Evolutionary conservation across 1,140 invertebrate species (phyloP), one percentile per base, ranked within the genome.

Genomic region (Formica selysi): DNA sequence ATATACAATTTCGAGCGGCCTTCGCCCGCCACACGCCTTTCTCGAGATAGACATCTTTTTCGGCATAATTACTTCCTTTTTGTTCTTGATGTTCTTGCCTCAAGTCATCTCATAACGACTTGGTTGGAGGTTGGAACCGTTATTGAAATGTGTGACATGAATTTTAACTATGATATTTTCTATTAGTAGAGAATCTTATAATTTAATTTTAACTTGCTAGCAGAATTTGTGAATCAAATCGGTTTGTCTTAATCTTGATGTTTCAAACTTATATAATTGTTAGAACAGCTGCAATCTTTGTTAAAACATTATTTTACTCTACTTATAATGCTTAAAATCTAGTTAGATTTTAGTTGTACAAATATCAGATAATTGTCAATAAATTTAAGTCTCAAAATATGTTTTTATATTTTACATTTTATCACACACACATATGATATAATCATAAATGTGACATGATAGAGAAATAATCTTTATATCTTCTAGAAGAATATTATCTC

Each of bases 1-100:
- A 67, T 89, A 89, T 89, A 89, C 51, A 10, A 61, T n/a, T 38
- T 8, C 19, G 13, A n/a, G 13, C 3, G 84, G 8, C 73, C 84
- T 79, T 86, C 84, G 44, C 19, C 2, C 36, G 48, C 48, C 36
- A 73, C 54, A 7, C 3, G 67, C 22, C 38, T 22, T n/a, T 74
- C 41, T 13, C 26, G 4, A 64, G 36, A 85, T 44, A 78, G 26
- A 62, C 32, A 44, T 44, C 65, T 64, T 81, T 74, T 48, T 83
- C 38, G 59, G 29, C 29, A 13, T 51, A 51, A 32, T 48, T 65
- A 59, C 48, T 67, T 78, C 32, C 13, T 29, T 85, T 61, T 78
- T 78, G 32, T n/a, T 83, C n/a, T 36, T 11, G 7, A 61, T 19
- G 62, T 29, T 36, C n/a, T 19, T 4, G 38, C 16, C 16, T 29